Base-by-base conservation (phyloP, 2,113 vertebrate species). In the Furnarius figulus region DNA sequence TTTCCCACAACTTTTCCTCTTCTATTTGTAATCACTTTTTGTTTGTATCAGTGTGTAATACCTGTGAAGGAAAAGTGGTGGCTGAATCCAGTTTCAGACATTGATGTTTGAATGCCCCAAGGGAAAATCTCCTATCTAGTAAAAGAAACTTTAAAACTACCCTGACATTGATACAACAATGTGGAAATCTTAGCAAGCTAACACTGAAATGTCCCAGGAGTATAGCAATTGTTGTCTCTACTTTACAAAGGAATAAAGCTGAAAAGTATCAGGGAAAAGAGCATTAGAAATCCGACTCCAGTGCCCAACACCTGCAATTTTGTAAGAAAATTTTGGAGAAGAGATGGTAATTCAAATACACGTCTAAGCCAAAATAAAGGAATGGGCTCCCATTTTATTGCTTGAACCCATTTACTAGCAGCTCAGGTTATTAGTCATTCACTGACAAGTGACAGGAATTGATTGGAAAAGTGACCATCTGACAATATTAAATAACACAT, bases 91-190 rank as follows among this genome's bases (percentile, higher is more conserved):
- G 15, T 91, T 91, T 89, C 56, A 85, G 23, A 6, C 40, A 84
- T 1, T 75, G 49, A 85, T 68, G 49, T n/a, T 22, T 85, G 40
- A 63, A 75, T 14, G 24, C 2, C 44, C 4, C 77, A 70, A 47
- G 12, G 22, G n/a, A 79, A 70, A 76, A 84, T 35, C 25, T 74
- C 27, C n/a, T 59, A 74, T 42, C 37, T 58, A 46, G 66, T 53
- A 86, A 74, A 58, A 92, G 59, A 79, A 87, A 85, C 18, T 88
- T 61, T 4, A 80, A 90, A 81, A 74, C 37, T 33, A 50, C 39
- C 28, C 20, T 85, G 52, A 35, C 24, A 70, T 23, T 81, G 58
- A 65, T 28, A 40, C 7, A 89, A 58, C 23, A 81, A 71, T 1
- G 4, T 11, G 27, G 23, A 72, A 47, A 77, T 19, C 56, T 59